Conservation (phyloP, 2,888 invertebrate genomes). For the Blastobasis lacticolella region DNA sequence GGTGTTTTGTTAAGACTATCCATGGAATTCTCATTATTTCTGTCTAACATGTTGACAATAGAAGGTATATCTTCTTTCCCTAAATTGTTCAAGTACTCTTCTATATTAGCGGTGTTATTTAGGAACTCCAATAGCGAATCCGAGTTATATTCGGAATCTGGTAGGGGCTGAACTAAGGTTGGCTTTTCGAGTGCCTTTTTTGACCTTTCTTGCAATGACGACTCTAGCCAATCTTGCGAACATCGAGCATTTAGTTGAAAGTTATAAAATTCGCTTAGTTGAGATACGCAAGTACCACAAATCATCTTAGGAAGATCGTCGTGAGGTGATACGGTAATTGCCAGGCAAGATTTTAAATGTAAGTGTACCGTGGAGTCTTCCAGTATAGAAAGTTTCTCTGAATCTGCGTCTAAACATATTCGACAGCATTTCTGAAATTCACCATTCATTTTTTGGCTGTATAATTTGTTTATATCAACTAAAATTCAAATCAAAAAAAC, state of each 20-base stretch:
- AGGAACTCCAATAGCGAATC: slow-evolving; percentile 64
- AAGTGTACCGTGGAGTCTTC: slow-evolving; percentile 49
- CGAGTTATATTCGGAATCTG: slow-evolving; percentile 65
- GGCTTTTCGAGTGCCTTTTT: slow-evolving; percentile 46
- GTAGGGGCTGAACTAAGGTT: slow-evolving; percentile 53
- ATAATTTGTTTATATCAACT: no score
- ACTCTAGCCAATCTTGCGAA: slow-evolving; percentile 63
- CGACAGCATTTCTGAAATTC: slow-evolving; percentile 51
- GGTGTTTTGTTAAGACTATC: slow-evolving; percentile 28
- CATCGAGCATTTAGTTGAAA: slow-evolving; percentile 61
- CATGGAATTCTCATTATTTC: slow-evolving; percentile 37
- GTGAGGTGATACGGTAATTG: slow-evolving; percentile 35
- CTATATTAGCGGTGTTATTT: slow-evolving; percentile 63
- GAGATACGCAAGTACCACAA: slow-evolving; percentile 53
- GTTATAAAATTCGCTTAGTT: slow-evolving; percentile 55
- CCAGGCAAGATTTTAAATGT: slow-evolving; percentile 58
- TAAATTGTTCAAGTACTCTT: slow-evolving; percentile 58
- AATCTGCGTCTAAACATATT: slow-evolving; percentile 53
- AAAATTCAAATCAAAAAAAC: no score
- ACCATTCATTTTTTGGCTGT: slow-evolving; percentile 36
- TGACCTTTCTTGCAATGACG: slow-evolving; percentile 40
- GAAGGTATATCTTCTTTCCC: slow-evolving; percentile 66
- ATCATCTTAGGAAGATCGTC: slow-evolving; percentile 55
- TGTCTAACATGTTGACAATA: slow-evolving; percentile 59
- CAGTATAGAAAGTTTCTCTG: slow-evolving; percentile 49